Base-by-base conservation (phyloP, 1,140 invertebrate genomes). In the Trichonephila clavata region DNA sequence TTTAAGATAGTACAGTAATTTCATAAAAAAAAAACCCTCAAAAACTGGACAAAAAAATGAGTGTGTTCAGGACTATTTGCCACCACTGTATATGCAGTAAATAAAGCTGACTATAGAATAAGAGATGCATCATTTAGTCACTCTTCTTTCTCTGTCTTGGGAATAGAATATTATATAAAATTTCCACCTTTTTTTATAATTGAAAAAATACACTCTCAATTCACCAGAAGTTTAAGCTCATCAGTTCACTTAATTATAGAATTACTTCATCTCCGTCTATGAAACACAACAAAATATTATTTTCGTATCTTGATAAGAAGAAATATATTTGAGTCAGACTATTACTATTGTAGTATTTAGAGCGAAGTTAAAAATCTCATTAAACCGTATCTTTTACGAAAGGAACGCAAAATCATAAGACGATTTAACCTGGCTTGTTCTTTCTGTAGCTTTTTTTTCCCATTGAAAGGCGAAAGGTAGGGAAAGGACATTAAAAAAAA, bases 331-430 rank as follows among this genome's bases (percentile, higher is more conserved):
- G 32, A 39, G 18, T 77, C n/a, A 10, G 24, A 10, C n/a, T 71
- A 32, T 32, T 32, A 71, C 27, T 18, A 71, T 16, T 13, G 10
- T 5, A 77, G 10, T 7, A 27, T 32, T 77, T 77, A 24, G 16
- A 77, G 18, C 16, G 10, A 32, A 77, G 71, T 77, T 71, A 77
- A 77, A 77, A 77, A 77, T 39, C 71, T 77, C 71, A 77, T 77
- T 77, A 77, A 77, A 77, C 10, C 71, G 27, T 16, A 32, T 77
- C 71, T 77, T 77, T 77, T 14, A 6, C 18, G 27, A 39, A 32
- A 39, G 3, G 32, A 32, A 18, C 71, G 13, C 6, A 18, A 77
- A 77, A 77, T 77, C 71, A 14, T 27, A 32, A 77, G 71, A 4
- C 71, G 71, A 77, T 77, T 77, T 39, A 77, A 77, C 27, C 71